A percentile compares a stretch with the other conserved stretches of the same genome.
phyloP scores from a whole-genome alignment of 2,113 vertebrate species.

The Sinocyclocheilus maitianheensis region DNA sequence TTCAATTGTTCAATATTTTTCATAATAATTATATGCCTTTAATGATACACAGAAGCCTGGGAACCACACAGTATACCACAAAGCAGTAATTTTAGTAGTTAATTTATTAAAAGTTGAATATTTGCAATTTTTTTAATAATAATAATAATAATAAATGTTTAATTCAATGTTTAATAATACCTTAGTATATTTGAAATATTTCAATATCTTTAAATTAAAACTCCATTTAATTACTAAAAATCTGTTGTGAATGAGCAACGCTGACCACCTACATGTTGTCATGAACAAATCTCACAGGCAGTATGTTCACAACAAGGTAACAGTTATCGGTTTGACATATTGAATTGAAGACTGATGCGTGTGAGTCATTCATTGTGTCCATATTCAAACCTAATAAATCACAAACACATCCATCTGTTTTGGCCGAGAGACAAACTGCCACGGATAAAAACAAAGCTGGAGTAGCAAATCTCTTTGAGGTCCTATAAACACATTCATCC shows the following conservation, averaged over 20 bases:
- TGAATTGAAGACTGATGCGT: background rate
- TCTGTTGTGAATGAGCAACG: background rate
- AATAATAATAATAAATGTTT: no score
- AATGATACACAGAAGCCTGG: no score
- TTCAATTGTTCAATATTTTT: no score
- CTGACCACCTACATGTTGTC: background rate
- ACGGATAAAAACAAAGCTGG: background rate
- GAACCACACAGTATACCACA: no score
- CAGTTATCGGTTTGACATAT: background rate
- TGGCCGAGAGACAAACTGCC: background rate
- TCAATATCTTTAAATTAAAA: no score
- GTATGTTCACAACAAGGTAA: background rate
- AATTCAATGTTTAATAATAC: background rate
- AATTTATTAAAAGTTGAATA: no score
- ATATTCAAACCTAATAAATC: background rate
- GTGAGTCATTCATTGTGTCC: constrained; percentile 4
- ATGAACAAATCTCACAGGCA: background rate
- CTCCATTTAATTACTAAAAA: no score
- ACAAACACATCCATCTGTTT: constrained; percentile 13
- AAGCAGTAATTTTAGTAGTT: no score
- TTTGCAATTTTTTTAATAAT: no score
- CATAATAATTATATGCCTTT: no score
- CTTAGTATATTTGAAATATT: no score
- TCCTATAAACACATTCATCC: background rate
- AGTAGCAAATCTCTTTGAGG: background rate